Evolutionary conservation across 2,888 invertebrate species (phyloP).

Genomic region (Cyclophora albipunctata): DNA sequence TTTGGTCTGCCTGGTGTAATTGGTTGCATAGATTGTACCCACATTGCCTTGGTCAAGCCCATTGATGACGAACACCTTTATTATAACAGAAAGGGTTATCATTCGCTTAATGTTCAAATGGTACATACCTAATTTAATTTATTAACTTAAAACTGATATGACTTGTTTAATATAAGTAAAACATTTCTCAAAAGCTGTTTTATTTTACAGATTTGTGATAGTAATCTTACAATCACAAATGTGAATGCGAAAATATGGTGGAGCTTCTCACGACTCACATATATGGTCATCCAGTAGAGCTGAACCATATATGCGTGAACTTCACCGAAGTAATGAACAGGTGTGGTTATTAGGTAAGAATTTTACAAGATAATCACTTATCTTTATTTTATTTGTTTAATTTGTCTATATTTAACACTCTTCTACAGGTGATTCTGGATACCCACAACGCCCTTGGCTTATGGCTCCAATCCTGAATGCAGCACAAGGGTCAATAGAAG

Average conservation of each 20-base stretch:
- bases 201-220: constrained; percentile 3
- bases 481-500: constrained; percentile 16
- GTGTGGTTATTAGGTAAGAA: constrained; percentile 15
- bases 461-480: constrained; percentile 22
- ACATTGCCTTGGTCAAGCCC: too few relatives aligned
- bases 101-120: too few relatives aligned
- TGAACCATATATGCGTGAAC: constrained; percentile 9
- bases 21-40: too few relatives aligned
- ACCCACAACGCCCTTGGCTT: constrained; percentile 18
- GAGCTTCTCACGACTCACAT: constrained; percentile 15
- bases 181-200: not conserved
- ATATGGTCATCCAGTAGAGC: constrained; percentile 14
- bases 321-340: constrained; percentile 14
- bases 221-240: constrained; percentile 3
- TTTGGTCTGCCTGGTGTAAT: too few relatives aligned
- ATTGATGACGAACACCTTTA: too few relatives aligned
- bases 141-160: too few relatives aligned
- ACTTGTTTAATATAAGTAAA: not conserved
- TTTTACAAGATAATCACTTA: not conserved
- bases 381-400: constrained; percentile 1
- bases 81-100: too few relatives aligned
- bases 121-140: not conserved
- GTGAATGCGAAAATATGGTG: constrained; percentile 10
- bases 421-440: constrained; percentile 20
- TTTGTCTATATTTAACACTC: not conserved